A percentile compares a stretch with the other conserved stretches of the same genome.
phyloP scores from a whole-genome alignment of 2,113 vertebrate genomes.

The Lampris megalopsis region DNA sequence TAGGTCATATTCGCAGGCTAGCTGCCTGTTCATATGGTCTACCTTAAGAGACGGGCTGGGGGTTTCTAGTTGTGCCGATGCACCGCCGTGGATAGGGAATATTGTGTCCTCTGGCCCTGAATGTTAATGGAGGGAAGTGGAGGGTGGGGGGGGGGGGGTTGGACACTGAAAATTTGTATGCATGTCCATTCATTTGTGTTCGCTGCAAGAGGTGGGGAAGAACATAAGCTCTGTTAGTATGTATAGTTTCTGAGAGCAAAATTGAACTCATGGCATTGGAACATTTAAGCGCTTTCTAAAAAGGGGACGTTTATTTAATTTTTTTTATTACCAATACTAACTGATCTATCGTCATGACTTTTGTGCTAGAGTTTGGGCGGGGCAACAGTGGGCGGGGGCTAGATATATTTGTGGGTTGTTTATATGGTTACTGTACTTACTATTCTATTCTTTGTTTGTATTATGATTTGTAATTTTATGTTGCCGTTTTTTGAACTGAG shows the following conservation, averaged over 20 bases:
- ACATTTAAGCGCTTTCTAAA: constrained; percentile 72
- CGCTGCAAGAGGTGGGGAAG: constrained; percentile 66
- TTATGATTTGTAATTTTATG: constrained; percentile 83
- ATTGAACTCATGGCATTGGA: constrained; percentile 68
- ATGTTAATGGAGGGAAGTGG: constrained; percentile 65
- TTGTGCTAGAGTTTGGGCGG: constrained; percentile 75
- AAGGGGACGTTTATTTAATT: constrained; percentile 52
- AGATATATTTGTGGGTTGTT: constrained; percentile 76
- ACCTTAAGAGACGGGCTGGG: constrained; percentile 35
- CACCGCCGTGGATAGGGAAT: constrained; percentile 70
- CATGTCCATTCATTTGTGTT: constrained; percentile 78
- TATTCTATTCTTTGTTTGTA: constrained; percentile 79
- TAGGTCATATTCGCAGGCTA: constrained; percentile 67
- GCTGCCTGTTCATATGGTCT: constrained; percentile 55
- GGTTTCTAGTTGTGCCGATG: constrained; percentile 50
- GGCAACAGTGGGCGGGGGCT: constrained; percentile 40
- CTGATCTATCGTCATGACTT: constrained; percentile 77
- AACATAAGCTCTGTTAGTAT: constrained; percentile 64
- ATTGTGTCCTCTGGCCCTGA: constrained; percentile 73
- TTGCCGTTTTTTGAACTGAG: constrained; percentile 79
- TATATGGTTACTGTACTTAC: constrained; percentile 82
- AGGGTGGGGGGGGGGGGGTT: constrained; percentile 34
- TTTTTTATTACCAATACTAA: constrained; percentile 77
- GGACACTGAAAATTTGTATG: constrained; percentile 73
- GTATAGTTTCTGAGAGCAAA: constrained; percentile 74